phyloP scores from a whole-genome alignment of 1,140 invertebrate genomes.

The Epicauta chinensis region DNA sequence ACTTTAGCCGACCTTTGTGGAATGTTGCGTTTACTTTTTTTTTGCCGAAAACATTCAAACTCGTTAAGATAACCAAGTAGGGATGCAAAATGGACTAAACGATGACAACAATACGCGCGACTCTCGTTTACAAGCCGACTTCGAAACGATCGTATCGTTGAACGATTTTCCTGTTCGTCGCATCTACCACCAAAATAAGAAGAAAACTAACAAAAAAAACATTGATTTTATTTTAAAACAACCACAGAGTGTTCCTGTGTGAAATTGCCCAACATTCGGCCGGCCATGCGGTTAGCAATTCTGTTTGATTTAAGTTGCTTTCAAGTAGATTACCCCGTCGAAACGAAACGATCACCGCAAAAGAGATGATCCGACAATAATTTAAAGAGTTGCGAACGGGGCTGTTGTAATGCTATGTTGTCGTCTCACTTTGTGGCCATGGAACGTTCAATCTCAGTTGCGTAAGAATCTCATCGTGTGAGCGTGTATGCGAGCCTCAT shows the following conservation, averaged over 20 bases:
- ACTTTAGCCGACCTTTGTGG: constrained; percentile 10
- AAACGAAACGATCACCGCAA: neutral
- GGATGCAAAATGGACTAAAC: constrained; percentile 26
- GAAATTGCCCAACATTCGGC: no score
- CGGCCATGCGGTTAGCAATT: neutral
- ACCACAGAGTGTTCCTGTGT: no score
- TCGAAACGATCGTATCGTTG: constrained; percentile 14
- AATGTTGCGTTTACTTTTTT: constrained; percentile 14
- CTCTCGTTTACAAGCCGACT: no score
- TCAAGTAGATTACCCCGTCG: constrained; percentile 11
- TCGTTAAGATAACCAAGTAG: constrained; percentile 23
- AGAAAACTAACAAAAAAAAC: no score
- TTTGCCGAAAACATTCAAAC: neutral
- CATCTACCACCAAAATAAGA: no score
- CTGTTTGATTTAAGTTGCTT: constrained; percentile 17
- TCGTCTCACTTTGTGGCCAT: constrained; percentile 23
- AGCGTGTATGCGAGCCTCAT: constrained; percentile 15
- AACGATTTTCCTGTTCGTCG: neutral
- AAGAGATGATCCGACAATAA: constrained; percentile 22
- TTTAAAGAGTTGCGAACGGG: constrained; percentile 20
- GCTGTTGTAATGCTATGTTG: constrained; percentile 11
- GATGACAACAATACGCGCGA: constrained; percentile 12
- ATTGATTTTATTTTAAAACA: no score
- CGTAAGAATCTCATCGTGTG: constrained; percentile 11
- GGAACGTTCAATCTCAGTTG: constrained; percentile 21